phyloP scores from a whole-genome alignment of 2,113 vertebrate genomes.

The Diadophis punctatus region DNA sequence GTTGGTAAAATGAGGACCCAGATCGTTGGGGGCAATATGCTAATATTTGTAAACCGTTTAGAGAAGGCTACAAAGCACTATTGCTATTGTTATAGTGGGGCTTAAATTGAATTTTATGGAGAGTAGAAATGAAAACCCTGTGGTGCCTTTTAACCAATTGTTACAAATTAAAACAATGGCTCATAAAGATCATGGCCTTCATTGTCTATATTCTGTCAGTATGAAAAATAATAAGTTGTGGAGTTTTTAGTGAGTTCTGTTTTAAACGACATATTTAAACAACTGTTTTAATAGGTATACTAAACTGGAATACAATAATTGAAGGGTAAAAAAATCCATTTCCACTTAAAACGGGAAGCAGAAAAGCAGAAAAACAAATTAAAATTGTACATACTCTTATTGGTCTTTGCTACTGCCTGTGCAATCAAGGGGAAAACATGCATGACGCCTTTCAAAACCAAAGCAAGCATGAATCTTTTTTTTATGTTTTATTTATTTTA shows the following conservation, averaged over 20 bases:
- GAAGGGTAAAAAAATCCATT: background rate
- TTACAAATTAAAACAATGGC: background rate
- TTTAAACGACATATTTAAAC: too few species aligned
- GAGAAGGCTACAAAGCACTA: too few species aligned
- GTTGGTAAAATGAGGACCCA: too few species aligned
- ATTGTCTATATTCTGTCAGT: background rate
- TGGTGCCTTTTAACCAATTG: background rate
- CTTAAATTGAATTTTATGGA: background rate
- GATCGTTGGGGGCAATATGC: too few species aligned
- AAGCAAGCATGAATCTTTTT: background rate
- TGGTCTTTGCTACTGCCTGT: background rate
- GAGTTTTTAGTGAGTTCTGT: too few species aligned
- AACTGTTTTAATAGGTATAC: background rate
- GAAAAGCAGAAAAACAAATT: background rate
- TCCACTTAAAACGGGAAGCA: background rate
- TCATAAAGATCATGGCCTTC: background rate
- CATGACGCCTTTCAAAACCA: background rate
- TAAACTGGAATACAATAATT: background rate
- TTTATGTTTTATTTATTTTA: too few species aligned
- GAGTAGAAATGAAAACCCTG: background rate
- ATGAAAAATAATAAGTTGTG: background rate
- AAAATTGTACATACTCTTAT: background rate
- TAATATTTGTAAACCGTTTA: too few species aligned
- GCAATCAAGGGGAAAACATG: background rate
- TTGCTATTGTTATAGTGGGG: background rate